Conservation (phyloP, 2,888 invertebrate species). For the Lomographa bimaculata region DNA sequence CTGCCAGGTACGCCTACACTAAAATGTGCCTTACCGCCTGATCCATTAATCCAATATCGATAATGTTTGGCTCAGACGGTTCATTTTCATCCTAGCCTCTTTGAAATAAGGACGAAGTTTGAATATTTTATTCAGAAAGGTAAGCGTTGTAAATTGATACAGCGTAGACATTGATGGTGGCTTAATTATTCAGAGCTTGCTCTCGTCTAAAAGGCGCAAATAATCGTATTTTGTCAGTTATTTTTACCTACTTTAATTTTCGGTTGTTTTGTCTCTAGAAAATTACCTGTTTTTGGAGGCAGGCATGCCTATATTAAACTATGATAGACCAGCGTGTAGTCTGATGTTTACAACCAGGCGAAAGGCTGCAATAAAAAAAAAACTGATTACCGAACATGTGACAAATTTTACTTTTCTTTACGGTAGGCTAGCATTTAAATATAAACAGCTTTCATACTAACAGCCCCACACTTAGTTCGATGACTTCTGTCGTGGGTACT, state of each 20-base stretch:
- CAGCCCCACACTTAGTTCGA: too few relatives aligned
- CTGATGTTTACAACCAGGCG: too few relatives aligned
- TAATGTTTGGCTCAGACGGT: constrained; percentile 4
- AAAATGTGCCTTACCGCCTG: not conserved
- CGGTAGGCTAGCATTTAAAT: too few relatives aligned
- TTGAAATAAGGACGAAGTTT: constrained; percentile 2
- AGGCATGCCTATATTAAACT: too few relatives aligned
- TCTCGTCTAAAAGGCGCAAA: constrained; percentile 6
- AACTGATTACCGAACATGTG: too few relatives aligned
- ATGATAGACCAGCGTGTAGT: too few relatives aligned
- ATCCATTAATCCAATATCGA: constrained; percentile 11
- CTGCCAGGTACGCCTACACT: constrained; percentile 86
- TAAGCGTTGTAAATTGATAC: constrained; percentile 17
- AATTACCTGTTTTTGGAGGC: too few relatives aligned
- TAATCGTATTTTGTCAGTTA: constrained; percentile 10
- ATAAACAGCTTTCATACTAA: too few relatives aligned
- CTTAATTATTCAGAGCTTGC: constrained; percentile 23
- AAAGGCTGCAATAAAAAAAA: too few relatives aligned
- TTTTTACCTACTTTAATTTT: constrained; percentile 3
- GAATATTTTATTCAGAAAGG: not conserved
- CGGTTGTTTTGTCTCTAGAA: not conserved
- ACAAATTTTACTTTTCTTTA: too few relatives aligned
- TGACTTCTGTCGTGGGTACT: too few relatives aligned
- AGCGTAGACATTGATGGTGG: constrained; percentile 16
- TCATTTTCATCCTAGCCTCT: not conserved